Conservation (phyloP, 2,113 vertebrate genomes). For the Uria lomvia region DNA sequence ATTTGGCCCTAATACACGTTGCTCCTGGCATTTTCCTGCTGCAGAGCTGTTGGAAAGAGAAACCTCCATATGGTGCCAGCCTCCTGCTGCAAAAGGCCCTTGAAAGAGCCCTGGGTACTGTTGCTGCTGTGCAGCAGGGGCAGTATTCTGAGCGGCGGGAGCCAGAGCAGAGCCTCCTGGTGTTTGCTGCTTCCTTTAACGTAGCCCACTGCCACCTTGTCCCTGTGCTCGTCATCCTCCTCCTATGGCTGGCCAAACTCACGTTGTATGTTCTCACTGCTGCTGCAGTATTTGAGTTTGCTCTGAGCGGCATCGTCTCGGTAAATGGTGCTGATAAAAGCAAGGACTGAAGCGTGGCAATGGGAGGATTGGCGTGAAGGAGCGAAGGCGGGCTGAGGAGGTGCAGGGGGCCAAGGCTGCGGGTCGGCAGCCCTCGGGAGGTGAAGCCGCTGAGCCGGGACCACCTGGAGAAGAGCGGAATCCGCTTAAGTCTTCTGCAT, state of each 20-base stretch:
- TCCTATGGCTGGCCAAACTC: background rate
- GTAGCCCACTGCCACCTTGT: background rate
- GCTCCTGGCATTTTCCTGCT: background rate
- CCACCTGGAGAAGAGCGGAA: background rate
- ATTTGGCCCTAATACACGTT: rapidly evolving
- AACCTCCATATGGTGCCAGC: background rate
- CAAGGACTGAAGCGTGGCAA: background rate
- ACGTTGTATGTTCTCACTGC: background rate
- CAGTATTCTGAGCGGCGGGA: rapidly evolving
- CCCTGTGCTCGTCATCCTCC: rapidly evolving
- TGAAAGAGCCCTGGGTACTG: background rate
- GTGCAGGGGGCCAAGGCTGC: background rate
- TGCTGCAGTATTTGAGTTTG: background rate
- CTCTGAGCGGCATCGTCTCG: background rate
- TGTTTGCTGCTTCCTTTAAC: background rate
- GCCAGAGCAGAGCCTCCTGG: background rate
- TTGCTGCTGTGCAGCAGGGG: background rate
- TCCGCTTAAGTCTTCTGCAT: background rate
- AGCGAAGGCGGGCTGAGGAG: rapidly evolving
- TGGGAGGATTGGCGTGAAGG: background rate
- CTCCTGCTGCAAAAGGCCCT: background rate
- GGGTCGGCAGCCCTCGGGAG: background rate
- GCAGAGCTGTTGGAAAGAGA: background rate
- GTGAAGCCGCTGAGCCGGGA: background rate
- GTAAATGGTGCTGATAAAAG: background rate